phyloP scores from a whole-genome alignment of 2,888 invertebrate species.

The Metellina segmentata region DNA sequence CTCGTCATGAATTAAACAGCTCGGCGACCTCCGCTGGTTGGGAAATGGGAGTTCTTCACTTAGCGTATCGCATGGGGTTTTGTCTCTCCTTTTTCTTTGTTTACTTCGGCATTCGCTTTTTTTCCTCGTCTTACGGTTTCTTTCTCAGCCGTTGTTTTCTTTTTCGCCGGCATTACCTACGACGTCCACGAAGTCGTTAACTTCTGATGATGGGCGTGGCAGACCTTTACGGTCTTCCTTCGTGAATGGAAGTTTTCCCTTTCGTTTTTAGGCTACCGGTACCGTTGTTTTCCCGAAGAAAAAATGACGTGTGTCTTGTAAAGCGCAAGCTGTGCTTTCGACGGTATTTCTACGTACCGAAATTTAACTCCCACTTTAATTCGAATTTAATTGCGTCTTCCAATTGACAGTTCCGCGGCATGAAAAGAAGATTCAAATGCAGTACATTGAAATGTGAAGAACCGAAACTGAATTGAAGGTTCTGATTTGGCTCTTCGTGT shows the following conservation, averaged over 20 bases:
- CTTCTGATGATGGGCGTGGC: constrained; percentile 53
- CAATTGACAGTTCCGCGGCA: too few species aligned
- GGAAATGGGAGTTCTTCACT: constrained; percentile 46
- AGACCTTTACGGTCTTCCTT: background rate
- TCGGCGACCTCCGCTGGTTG: constrained; percentile 32
- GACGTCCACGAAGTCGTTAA: constrained; percentile 42
- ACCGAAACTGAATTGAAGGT: too few species aligned
- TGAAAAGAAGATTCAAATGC: too few species aligned
- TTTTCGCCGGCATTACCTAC: constrained; percentile 23
- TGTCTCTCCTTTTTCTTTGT: constrained; percentile 23
- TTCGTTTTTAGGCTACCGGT: background rate
- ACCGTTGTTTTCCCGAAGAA: too few species aligned
- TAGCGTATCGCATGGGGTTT: constrained; percentile 30
- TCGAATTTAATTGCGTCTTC: too few species aligned
- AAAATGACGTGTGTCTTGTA: too few species aligned
- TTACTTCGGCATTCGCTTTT: constrained; percentile 15
- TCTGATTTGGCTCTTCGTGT: too few species aligned
- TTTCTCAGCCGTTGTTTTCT: background rate
- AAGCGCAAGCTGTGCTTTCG: too few species aligned
- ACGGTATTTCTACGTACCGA: too few species aligned
- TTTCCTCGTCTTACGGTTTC: constrained; percentile 26
- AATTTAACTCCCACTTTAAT: too few species aligned
- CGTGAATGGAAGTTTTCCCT: constrained; percentile 36
- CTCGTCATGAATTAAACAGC: constrained; percentile 26
- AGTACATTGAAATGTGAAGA: too few species aligned